Evolutionary conservation across 2,797 vertebrate species (phyloP), one percentile per base, ranked within the genome.

Genomic region (Onychomys torridus): DNA sequence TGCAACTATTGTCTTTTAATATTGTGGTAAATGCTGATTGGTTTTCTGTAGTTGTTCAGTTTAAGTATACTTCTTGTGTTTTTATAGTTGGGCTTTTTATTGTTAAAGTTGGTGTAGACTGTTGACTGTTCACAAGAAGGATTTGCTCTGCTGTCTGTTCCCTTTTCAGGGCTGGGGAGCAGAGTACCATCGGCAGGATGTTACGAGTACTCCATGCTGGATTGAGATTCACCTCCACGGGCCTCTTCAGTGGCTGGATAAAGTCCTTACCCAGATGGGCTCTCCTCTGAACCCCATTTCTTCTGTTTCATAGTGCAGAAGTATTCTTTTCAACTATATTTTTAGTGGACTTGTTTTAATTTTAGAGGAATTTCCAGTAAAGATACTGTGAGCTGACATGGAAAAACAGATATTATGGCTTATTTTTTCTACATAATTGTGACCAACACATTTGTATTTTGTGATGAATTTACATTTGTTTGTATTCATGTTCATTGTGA

Each of bases 271-370:
- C 96, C 99, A 99, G 98, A 99, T 99, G 99, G 99, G 99, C 95
- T 99, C 99, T 25, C 99, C 99, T 97, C 99, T 99, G 95, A 99
- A 99, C 98, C 99, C 99, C 94, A 99, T 99, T 97, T 99, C 99
- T 94, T 99, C 99, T 91, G 99, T 99, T 98, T 99, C 99, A 98
- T 99, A 99, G 99, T 99, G 98, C 97, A 97, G 97, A 98, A 98
- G 91, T 93, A 59, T 93, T 93, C 89, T 84, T 97, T 98, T 98
- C 97, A 97, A 59, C 96, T 67, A 78, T 90, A 69, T 97, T 98
- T 96, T 98, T 98, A 98, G 98, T 0, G 98, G 98, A 98, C 98
- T 98, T 98, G 94, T 97, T 98, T 97, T 98, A 98, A 98, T 98
- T 98, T 92, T 98, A 98, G 98, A 98, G 97, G 98, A 98, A 98